Conservation (phyloP, 2,113 vertebrate genomes). For the Myotis davidii region DNA sequence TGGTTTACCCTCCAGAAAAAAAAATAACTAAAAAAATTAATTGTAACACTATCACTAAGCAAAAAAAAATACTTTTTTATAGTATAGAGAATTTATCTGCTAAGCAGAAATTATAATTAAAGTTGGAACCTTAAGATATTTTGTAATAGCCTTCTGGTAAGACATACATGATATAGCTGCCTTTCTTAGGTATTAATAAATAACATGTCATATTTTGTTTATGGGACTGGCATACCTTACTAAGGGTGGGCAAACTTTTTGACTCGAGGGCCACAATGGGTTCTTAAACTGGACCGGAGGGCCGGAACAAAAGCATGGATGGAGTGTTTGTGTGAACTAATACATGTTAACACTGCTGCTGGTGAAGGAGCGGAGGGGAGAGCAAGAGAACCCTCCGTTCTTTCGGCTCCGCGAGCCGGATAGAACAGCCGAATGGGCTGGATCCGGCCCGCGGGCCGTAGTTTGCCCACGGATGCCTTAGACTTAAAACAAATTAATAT, state of each 20-base stretch:
- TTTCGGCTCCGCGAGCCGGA: too few relatives aligned
- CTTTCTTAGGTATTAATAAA: slow-evolving; percentile 29
- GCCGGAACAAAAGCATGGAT: too few relatives aligned
- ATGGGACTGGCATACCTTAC: not conserved
- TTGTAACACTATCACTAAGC: not conserved
- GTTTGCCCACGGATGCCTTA: too few relatives aligned
- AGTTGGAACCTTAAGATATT: slow-evolving; percentile 49
- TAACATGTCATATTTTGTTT: slow-evolving; percentile 19
- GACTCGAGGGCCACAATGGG: too few relatives aligned
- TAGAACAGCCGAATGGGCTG: too few relatives aligned
- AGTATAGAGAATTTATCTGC: not conserved
- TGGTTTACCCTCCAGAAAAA: not conserved
- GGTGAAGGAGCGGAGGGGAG: too few relatives aligned
- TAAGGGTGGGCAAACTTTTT: too few relatives aligned
- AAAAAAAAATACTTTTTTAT: slow-evolving; percentile 50
- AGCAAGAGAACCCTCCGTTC: too few relatives aligned
- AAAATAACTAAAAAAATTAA: not conserved
- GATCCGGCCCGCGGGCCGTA: too few relatives aligned
- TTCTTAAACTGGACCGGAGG: too few relatives aligned
- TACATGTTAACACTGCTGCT: too few relatives aligned
- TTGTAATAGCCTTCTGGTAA: not conserved
- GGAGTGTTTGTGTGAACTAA: too few relatives aligned
- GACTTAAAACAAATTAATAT: slow-evolving; percentile 30
- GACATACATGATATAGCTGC: not conserved
- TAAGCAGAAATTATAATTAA: not conserved